phyloP scores from a whole-genome alignment of 37 sponge, comb jelly and placozoan genomes.

The Beroe forskalii region DNA sequence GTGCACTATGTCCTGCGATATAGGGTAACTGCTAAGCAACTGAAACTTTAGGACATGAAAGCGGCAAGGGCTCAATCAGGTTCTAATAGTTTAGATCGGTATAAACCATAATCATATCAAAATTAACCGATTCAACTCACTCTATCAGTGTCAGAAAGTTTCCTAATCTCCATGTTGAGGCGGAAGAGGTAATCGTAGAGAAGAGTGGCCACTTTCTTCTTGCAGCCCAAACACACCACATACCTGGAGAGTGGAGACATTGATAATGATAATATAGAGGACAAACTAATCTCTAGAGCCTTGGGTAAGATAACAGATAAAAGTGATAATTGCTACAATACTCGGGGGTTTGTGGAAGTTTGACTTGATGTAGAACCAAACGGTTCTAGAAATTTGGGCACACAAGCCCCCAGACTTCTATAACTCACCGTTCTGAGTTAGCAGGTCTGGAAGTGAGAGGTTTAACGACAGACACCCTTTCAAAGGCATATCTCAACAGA shows the following conservation, averaged over 20 bases:
- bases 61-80: too few species aligned
- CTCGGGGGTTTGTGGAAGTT: too few species aligned
- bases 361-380: too few species aligned
- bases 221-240: conserved; percentile 78
- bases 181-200: conserved; percentile 71
- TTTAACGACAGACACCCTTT: conserved; percentile 79
- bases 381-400: too few species aligned
- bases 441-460: conserved; percentile 97
- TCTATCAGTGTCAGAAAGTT: conserved; percentile 6
- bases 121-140: too few species aligned
- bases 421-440: conserved; percentile 88
- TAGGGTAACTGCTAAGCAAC: neutral
- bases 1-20: conserved; percentile 27
- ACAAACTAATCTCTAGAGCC: neutral
- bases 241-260: conserved; percentile 78
- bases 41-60: neutral
- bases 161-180: conserved; percentile 68
- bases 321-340: neutral
- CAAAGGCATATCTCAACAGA: conserved; percentile 84
- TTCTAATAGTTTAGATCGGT: too few species aligned
- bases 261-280: neutral
- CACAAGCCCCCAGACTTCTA: too few species aligned
- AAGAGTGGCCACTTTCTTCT: conserved; percentile 3
- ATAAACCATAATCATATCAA: too few species aligned
- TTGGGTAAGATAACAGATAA: neutral